Percentiles rank a stretch among this genome's conserved stretches.
phyloP scores from a whole-genome alignment of 1,140 invertebrate species.

The Ceratina australensis region DNA sequence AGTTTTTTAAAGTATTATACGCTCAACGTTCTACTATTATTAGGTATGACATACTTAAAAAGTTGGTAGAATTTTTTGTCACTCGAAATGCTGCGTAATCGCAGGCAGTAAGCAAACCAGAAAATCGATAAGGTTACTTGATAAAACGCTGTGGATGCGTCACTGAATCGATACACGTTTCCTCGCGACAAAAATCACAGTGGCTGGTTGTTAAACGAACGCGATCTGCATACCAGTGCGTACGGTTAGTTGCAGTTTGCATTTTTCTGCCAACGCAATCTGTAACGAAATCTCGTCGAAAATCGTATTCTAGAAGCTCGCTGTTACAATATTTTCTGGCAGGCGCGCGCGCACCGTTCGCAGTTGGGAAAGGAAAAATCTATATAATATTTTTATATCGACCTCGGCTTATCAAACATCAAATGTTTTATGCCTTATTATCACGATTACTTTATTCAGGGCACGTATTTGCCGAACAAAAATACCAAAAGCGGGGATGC shows the following conservation, averaged over 20 bases:
- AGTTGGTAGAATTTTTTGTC: too few species aligned
- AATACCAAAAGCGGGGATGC: not conserved
- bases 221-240: not conserved
- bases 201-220: not conserved
- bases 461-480: not conserved
- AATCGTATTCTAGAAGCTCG: not conserved
- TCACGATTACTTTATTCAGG: not conserved
- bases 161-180: constrained; percentile 38
- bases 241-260: not conserved
- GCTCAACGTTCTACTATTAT: too few species aligned
- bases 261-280: constrained; percentile 5
- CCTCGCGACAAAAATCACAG: not conserved
- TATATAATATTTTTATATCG: not conserved
- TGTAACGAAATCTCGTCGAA: not conserved
- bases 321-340: not conserved
- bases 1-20: too few species aligned
- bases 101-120: not conserved
- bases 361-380: not conserved
- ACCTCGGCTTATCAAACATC: too few species aligned
- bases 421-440: too few species aligned
- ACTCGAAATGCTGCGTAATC: constrained; percentile 13
- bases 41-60: too few species aligned
- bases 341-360: not conserved
- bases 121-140: constrained; percentile 52
- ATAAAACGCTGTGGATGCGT: constrained; percentile 9